Base-by-base conservation (phyloP, 2,888 invertebrate species). In the Antheraea yamamai region DNA sequence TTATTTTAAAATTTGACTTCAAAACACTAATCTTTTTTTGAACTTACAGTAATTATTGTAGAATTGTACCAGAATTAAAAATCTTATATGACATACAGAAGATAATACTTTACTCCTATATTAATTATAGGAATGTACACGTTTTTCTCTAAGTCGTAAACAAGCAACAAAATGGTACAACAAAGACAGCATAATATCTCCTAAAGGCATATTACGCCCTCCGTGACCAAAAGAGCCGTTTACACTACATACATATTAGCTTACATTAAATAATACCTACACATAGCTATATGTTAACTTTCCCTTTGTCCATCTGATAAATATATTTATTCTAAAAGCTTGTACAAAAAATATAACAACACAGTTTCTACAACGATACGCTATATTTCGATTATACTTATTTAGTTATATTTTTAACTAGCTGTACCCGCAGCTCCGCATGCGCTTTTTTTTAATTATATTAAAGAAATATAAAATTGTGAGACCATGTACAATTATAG, bases 131-230 rank as follows among this genome's bases (percentile, higher is more conserved):
- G 10, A 23, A 61, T 2, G n/a, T 61, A 61, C n/a, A 61, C n/a
- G 23, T 61, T 61, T n/a, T 61, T 35, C 10, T 68, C 35, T 35
- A 30, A 68, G 68, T 18, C 68, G 14, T 20, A 68, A 26, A 68
- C 30, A 6, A 18, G 18, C 35, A 7, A 68, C 68, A 68, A 35
- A 20, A 35, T 68, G 2, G n/a, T 68, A 68, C 35, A 30, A 68
- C 66, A 68, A 18, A 16, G 20, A 68, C 7, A n/a, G 68, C 68
- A 68, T 61, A 52, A 76, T 51, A 76, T 73, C 68, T 55, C 71
- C 18, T 18, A 0, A 72, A 74, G 35, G 68, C 68, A 68, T 14
- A 68, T 68, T 35, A 68, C 68, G 35, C 68, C 20, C 30, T 30
- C 35, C 35, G 4, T 35, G 35, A 35, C 30, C 68, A 68, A 35